These are phyloP conservation scores for Acyrthosiphon pisum DNA, from an alignment of 1,140 invertebrate species.

Conservation along the genomic window DNA sequence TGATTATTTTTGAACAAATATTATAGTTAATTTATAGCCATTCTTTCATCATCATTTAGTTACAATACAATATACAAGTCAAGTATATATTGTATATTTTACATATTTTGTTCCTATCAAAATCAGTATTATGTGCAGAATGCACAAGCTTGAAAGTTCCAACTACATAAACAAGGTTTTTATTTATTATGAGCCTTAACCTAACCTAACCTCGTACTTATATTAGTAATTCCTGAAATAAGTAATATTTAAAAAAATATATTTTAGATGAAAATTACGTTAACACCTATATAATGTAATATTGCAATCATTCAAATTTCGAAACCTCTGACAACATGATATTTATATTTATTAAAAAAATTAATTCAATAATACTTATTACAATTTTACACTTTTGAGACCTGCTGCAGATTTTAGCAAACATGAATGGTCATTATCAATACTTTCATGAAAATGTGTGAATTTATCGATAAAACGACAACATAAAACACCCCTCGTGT, in stretches of 20 bases:
- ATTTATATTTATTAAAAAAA: too few relatives aligned
- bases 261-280: background rate
- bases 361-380: background rate
- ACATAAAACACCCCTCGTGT: too few relatives aligned
- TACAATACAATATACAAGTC: background rate
- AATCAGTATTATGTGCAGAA: background rate
- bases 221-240: too few relatives aligned
- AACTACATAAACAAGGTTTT: background rate
- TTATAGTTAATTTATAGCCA: background rate
- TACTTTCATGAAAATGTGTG: too few relatives aligned
- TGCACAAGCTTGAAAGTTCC: background rate
- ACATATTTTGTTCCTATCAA: background rate
- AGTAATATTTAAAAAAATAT: background rate
- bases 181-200: background rate
- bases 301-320: too few relatives aligned
- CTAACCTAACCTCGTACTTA: background rate
- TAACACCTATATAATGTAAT: too few relatives aligned
- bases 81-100: background rate
- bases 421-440: too few relatives aligned
- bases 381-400: background rate
- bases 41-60: background rate
- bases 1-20: background rate
- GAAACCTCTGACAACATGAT: too few relatives aligned
- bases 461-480: too few relatives aligned
- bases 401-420: too few relatives aligned